Evolutionary conservation across 1,140 invertebrate genomes (phyloP), one percentile per base, ranked within the genome.

Genomic region (Holotrichia oblita): DNA sequence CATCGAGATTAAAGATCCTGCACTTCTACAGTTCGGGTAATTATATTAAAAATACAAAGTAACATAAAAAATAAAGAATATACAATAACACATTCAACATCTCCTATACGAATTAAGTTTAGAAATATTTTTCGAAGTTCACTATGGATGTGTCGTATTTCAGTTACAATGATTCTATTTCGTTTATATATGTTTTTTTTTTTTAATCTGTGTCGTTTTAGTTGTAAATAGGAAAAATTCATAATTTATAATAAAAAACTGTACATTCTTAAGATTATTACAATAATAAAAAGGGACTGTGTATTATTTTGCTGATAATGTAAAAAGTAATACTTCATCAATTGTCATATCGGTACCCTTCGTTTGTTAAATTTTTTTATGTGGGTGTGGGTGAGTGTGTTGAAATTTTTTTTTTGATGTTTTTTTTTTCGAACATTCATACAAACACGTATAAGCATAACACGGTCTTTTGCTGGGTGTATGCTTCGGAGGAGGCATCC

Each of bases 191-290:
- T 48, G 44, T 48, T 48, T 3, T n/a, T 48, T 48, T 48, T 12
- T 41, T 6, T 41, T 41, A 10, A 6, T 48, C n/a, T 48, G 3
- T 48, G 3, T 48, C n/a, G 12, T 48, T 48, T 10, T 48, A 48
- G 44, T n/a, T 48, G n/a, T 12, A n/a, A 48, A 48, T 48, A 48
- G 44, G 44, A 48, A 48, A 48, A 48, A 48, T 48, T 48, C 12
- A 48, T 48, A 48, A 48, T 48, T 48, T 48, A 48, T 48, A 48
- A 48, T 48, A 48, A n/a, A 48, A 48, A 48, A 48, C 44, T 48
- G 44, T 48, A 48, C 44, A 48, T n/a, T 48, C 44, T 48, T 48
- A 48, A 4, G 12, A 48, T 48, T 48, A 48, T 48, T 48, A 48
- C 44, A 48, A 48, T 48, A 48, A 48, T n/a, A n/a, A n/a, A n/a